A percentile compares a stretch with the other conserved stretches of the same genome.
Evolutionary conservation across 64 coral and sea anemone species (phyloP).

Genomic region (Montipora efflorescens): DNA sequence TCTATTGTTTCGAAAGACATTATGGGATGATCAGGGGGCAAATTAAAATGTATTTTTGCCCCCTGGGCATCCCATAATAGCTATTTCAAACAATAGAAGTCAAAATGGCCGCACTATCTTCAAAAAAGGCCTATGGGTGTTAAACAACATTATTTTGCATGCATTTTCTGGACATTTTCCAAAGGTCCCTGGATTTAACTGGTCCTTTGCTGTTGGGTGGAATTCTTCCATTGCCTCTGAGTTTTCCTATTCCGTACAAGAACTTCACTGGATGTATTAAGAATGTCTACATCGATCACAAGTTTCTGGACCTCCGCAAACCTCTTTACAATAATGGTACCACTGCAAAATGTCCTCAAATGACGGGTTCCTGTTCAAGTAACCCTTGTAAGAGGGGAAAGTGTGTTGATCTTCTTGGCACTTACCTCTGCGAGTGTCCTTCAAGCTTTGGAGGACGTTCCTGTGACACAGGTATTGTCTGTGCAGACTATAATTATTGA

Average conservation of each 20-base stretch:
- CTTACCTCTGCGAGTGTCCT: conserved; percentile 63
- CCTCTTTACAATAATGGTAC: conserved; percentile 74
- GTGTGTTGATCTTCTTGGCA: conserved; percentile 68
- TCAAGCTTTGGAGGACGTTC: conserved; percentile 77
- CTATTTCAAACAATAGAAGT: too few species aligned
- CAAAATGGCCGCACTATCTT: too few species aligned
- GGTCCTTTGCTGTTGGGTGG: conserved; percentile 90
- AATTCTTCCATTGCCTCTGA: conserved; percentile 14
- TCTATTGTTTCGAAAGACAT: too few species aligned
- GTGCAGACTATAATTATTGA: too few species aligned
- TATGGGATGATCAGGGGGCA: too few species aligned
- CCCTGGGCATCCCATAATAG: too few species aligned
- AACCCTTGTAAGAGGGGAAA: conserved; percentile 74
- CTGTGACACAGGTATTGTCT: conserved; percentile 80
- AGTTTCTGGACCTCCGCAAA: conserved; percentile 74
- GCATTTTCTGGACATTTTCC: too few species aligned
- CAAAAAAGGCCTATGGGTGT: too few species aligned
- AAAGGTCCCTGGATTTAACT: conserved; percentile 86
- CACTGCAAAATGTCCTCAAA: conserved; percentile 61
- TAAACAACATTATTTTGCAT: too few species aligned
- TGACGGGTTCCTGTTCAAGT: conserved; percentile 68
- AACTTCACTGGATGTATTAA: conserved; percentile 85
- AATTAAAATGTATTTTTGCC: too few species aligned
- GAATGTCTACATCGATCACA: conserved; percentile 83
- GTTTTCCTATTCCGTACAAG: conserved; percentile 58